phyloP scores from a whole-genome alignment of 2,888 invertebrate genomes.

The Hypomecis punctinalis region DNA sequence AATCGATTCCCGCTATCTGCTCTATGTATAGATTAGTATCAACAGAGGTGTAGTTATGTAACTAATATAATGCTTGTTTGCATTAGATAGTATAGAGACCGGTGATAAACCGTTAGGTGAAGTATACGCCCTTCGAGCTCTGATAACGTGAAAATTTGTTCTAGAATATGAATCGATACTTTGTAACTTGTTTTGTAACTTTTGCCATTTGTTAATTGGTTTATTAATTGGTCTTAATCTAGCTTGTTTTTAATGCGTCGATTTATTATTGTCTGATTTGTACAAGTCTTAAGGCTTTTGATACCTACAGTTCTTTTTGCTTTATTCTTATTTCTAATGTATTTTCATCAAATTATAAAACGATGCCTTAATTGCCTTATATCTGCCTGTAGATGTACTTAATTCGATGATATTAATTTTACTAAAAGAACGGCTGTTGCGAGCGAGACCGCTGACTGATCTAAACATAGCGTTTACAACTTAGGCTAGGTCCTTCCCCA shows the following conservation, averaged over 20 bases:
- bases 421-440: too few relatives aligned
- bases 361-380: too few relatives aligned
- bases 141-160: constrained; percentile 17
- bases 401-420: too few relatives aligned
- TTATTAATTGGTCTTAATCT: background rate
- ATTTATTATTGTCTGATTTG: too few relatives aligned
- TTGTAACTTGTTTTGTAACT: constrained; percentile 4
- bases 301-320: too few relatives aligned
- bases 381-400: too few relatives aligned
- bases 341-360: too few relatives aligned
- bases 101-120: constrained; percentile 27
- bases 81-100: constrained; percentile 12
- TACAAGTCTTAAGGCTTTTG: too few relatives aligned
- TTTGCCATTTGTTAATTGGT: background rate
- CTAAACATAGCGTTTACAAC: too few relatives aligned
- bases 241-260: background rate
- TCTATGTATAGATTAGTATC: background rate
- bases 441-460: too few relatives aligned
- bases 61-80: constrained; percentile 21
- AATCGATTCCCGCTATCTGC: constrained; percentile 21
- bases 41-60: constrained; percentile 29
- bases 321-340: too few relatives aligned
- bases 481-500: too few relatives aligned
- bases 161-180: constrained; percentile 12
- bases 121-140: constrained; percentile 12